phyloP scores from a whole-genome alignment of 2,113 vertebrate species.

The Bothrops jararaca region DNA sequence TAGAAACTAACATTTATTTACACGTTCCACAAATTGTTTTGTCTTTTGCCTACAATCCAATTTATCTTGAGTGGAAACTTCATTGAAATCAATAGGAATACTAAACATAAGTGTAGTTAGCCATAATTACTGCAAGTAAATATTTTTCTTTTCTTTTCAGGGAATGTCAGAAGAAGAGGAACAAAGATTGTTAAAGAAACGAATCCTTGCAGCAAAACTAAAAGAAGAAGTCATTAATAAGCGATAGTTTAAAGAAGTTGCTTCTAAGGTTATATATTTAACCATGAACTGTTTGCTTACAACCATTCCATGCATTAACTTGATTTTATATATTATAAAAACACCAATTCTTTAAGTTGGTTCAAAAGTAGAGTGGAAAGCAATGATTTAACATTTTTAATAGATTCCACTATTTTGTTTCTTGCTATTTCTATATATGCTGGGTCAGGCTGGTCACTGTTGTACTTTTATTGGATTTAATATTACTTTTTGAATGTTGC shows the following conservation, averaged over 20 bases:
- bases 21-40: background rate
- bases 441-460: background rate
- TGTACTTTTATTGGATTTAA: background rate
- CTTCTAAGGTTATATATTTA: conserved; percentile 45
- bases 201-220: conserved; percentile 91
- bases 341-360: background rate
- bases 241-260: conserved; percentile 60
- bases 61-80: background rate
- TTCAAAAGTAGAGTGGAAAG: background rate
- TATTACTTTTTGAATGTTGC: background rate
- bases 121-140: background rate
- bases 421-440: background rate
- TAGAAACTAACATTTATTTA: background rate
- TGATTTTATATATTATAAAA: conserved; percentile 33
- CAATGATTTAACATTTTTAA: background rate
- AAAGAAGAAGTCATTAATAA: conserved; percentile 98
- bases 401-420: background rate
- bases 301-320: conserved; percentile 19
- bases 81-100: background rate
- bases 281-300: conserved; percentile 50
- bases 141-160: conserved; percentile 47
- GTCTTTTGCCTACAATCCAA: background rate
- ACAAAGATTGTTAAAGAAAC: conserved; percentile 88
- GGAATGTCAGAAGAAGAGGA: conserved; percentile 85
- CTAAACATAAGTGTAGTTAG: background rate